Percentiles rank a stretch among this genome's conserved stretches.
Evolutionary conservation across 2,113 vertebrate species (phyloP).

Genomic region (Vanacampus margaritifer): DNA sequence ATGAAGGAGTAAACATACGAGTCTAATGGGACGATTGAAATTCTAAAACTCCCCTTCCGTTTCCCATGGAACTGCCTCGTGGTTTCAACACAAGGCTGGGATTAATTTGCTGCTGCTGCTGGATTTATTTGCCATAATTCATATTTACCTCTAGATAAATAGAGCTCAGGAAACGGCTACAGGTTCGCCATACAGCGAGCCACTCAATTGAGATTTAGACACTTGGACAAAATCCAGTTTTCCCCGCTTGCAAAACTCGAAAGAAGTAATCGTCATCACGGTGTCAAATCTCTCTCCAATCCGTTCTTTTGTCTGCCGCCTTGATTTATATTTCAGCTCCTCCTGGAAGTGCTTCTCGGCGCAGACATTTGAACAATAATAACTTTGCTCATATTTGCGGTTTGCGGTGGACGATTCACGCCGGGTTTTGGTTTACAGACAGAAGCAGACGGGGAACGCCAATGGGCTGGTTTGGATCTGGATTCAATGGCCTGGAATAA

Average conservation of each 20-base stretch:
- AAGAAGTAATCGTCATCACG: background rate
- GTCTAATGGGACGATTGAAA: conserved; percentile 59
- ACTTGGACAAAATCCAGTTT: background rate
- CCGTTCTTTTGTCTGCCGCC: background rate
- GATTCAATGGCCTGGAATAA: conserved; percentile 70
- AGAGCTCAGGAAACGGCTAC: background rate
- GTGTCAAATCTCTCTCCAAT: background rate
- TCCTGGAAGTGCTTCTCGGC: background rate
- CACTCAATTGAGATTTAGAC: background rate
- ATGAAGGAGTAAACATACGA: too few species aligned
- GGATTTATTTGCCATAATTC: background rate
- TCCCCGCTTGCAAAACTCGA: background rate
- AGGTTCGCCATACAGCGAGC: background rate
- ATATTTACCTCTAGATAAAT: background rate
- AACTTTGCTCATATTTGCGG: conserved; percentile 29
- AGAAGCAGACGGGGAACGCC: conserved; percentile 13
- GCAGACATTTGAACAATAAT: background rate
- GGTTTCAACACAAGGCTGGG: background rate
- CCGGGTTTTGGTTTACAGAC: conserved; percentile 19
- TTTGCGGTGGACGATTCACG: conserved; percentile 19
- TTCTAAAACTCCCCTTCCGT: conserved; percentile 12
- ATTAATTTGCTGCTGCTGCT: background rate
- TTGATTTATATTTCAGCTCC: background rate
- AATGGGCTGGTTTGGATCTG: conserved; percentile 62
- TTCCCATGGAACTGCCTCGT: conserved; percentile 20